phyloP scores from a whole-genome alignment of 2,888 invertebrate species.

The Harpalus rufipes region DNA sequence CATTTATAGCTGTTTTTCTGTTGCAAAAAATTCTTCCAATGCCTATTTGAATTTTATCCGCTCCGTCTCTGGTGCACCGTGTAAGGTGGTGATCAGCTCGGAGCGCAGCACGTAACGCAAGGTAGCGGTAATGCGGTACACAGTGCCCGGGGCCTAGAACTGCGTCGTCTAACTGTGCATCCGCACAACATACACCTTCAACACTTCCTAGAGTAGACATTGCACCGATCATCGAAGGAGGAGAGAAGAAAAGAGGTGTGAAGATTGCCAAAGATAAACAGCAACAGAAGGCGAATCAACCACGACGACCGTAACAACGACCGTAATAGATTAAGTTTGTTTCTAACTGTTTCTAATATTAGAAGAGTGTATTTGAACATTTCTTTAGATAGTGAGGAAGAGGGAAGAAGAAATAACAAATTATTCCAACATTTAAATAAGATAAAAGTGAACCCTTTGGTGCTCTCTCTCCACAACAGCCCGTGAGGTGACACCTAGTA shows the following conservation, averaged over 20 bases:
- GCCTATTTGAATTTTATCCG: not conserved
- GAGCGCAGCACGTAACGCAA: slow-evolving; percentile 23
- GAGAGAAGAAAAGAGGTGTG: not conserved
- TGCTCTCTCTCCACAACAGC: too few relatives aligned
- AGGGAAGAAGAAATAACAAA: too few relatives aligned
- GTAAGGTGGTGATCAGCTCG: slow-evolving; percentile 24
- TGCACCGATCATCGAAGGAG: not conserved
- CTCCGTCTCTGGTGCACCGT: slow-evolving; percentile 4
- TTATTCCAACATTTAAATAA: too few relatives aligned
- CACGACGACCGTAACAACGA: too few relatives aligned
- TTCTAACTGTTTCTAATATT: too few relatives aligned
- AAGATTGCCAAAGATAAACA: slow-evolving; percentile 9
- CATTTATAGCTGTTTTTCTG: too few relatives aligned
- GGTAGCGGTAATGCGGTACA: slow-evolving; percentile 54
- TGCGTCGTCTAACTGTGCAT: slow-evolving; percentile 60
- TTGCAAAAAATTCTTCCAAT: not conserved
- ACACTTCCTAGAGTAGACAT: slow-evolving; percentile 24
- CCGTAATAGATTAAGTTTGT: too few relatives aligned
- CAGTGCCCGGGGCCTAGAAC: slow-evolving; percentile 21
- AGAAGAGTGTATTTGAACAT: too few relatives aligned
- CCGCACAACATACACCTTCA: slow-evolving; percentile 52
- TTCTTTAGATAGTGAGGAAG: too few relatives aligned
- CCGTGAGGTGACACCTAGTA: too few relatives aligned
- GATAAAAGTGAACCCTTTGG: too few relatives aligned
- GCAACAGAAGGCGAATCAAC: not conserved